A percentile compares a stretch with the other conserved stretches of the same genome.
Evolutionary conservation across 2,113 vertebrate genomes (phyloP).

Genomic region (Silurus glanis): DNA sequence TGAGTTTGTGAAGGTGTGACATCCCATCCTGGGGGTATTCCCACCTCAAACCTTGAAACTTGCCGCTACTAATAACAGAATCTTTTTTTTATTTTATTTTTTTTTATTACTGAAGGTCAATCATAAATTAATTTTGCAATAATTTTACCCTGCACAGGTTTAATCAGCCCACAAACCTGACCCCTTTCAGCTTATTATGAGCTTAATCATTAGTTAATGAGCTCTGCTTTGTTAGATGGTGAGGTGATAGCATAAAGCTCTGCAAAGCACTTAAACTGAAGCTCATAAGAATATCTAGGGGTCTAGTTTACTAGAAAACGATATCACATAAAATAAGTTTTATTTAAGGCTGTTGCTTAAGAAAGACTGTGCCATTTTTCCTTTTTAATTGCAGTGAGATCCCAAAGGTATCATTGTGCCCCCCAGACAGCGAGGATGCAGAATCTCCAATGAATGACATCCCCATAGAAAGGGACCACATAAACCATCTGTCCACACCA

Average conservation of each 20-base stretch:
- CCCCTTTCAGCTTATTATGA: background rate
- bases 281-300: background rate
- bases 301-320: background rate
- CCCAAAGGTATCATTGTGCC: constrained; percentile 71
- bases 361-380: background rate
- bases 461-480: constrained; percentile 61
- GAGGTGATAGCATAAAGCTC: background rate
- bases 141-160: background rate
- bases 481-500: constrained; percentile 63
- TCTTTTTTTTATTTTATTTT: no score
- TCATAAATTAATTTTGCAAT: background rate
- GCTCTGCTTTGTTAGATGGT: background rate
- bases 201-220: background rate
- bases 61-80: background rate
- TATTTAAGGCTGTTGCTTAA: background rate
- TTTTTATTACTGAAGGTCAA: background rate
- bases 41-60: background rate
- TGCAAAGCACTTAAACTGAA: background rate
- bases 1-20: background rate
- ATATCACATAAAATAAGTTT: background rate
- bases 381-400: constrained; percentile 64
- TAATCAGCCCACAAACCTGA: background rate
- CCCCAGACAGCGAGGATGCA: constrained; percentile 64
- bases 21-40: background rate
- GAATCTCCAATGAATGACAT: constrained; percentile 60